Percentiles rank a stretch among this genome's conserved stretches.
These are phyloP conservation scores for Chionodraco myersi DNA, from an alignment of 2,113 vertebrate species.

Conservation along the genomic window DNA sequence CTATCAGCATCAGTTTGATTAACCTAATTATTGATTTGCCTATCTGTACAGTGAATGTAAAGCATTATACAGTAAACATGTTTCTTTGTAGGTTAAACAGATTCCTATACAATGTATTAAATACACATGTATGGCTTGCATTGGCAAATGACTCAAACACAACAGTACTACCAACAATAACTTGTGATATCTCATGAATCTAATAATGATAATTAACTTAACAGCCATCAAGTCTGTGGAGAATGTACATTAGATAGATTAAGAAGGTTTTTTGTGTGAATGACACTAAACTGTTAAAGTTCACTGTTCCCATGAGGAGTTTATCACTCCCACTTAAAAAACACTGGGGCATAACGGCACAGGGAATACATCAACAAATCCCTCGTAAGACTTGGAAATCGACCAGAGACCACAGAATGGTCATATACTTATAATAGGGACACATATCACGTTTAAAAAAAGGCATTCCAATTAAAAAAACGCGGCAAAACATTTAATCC, in stretches of 20 bases:
- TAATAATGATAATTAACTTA: too few relatives aligned
- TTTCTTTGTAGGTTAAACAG: too few relatives aligned
- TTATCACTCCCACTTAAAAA: constrained; percentile 6
- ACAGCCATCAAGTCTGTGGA: too few relatives aligned
- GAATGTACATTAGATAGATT: too few relatives aligned
- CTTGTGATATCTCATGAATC: neutral
- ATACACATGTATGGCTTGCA: neutral
- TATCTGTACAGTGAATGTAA: neutral
- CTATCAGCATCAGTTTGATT: neutral
- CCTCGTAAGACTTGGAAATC: neutral
- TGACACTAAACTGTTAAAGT: constrained; percentile 14
- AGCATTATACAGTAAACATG: neutral
- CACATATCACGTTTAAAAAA: neutral
- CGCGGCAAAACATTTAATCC: neutral
- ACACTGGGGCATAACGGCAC: neutral
- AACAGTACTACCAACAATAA: neutral
- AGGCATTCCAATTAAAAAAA: neutral
- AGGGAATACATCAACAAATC: neutral
- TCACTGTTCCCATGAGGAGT: constrained; percentile 10
- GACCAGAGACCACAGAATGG: too few relatives aligned
- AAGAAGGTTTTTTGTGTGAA: constrained; percentile 13
- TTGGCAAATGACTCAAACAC: neutral
- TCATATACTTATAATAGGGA: neutral
- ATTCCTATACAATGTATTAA: neutral
- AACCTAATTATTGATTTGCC: neutral